phyloP scores from a whole-genome alignment of 2,797 vertebrate genomes.

The Perodicticus potto region DNA sequence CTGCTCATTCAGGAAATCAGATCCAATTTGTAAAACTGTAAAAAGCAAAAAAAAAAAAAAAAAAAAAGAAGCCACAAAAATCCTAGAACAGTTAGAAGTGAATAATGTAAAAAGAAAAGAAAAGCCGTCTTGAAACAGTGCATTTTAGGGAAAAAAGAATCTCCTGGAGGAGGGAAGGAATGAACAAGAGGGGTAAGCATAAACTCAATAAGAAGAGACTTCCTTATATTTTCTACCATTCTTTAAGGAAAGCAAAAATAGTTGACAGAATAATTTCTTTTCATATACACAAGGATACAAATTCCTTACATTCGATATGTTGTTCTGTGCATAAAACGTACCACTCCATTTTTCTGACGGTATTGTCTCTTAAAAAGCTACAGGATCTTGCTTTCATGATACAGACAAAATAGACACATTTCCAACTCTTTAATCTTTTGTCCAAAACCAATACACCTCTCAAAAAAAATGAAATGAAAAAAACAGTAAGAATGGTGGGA shows the following conservation, averaged over 20 bases:
- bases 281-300: background rate
- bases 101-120: conserved; percentile 8
- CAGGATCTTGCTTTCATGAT: background rate
- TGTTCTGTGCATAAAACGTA: background rate
- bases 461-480: conserved; percentile 18
- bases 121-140: background rate
- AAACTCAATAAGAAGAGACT: background rate
- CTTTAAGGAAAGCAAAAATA: background rate
- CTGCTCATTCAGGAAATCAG: conserved; percentile 16
- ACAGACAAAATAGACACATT: background rate
- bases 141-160: background rate
- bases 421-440: background rate
- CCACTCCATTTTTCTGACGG: background rate
- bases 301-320: background rate
- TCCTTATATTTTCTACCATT: background rate
- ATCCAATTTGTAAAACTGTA: conserved; percentile 57
- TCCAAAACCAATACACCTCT: background rate
- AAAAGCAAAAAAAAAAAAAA: background rate
- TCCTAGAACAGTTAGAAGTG: conserved; percentile 39
- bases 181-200: background rate
- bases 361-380: background rate
- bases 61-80: background rate
- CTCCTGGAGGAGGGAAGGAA: background rate
- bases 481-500: background rate
- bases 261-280: background rate